Evolutionary conservation across 2,113 vertebrate genomes (phyloP).

Genomic region (Pluvialis apricaria): DNA sequence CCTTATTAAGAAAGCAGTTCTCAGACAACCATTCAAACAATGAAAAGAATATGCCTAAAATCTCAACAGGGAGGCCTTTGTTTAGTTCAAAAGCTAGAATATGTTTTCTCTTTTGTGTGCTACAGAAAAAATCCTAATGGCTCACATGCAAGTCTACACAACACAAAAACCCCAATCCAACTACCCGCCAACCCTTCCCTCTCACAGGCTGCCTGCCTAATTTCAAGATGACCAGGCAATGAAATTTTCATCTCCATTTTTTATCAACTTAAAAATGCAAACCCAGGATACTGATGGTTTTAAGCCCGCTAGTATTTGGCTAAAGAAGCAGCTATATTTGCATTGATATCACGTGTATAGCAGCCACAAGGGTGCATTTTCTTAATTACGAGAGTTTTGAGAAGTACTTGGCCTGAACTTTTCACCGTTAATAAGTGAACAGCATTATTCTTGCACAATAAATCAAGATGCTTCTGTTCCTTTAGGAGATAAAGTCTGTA

Average conservation of each 20-base stretch:
- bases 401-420: background rate
- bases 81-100: constrained; percentile 33
- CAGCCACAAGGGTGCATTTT: background rate
- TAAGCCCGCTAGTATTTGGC: background rate
- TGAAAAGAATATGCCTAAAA: background rate
- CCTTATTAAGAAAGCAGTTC: constrained; percentile 5
- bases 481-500: background rate
- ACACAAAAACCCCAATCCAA: background rate
- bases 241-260: background rate
- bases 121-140: constrained; percentile 43
- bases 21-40: background rate
- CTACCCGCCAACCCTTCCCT: background rate
- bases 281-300: background rate
- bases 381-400: background rate
- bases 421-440: background rate
- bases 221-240: background rate
- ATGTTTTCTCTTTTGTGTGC: constrained; percentile 35
- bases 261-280: background rate
- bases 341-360: background rate
- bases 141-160: background rate
- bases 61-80: constrained; percentile 67
- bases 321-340: background rate
- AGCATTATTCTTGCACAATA: background rate
- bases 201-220: background rate
- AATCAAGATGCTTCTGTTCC: background rate